Base-by-base conservation (phyloP, 2,888 invertebrate species). In the Cosmopolites sordidus region DNA sequence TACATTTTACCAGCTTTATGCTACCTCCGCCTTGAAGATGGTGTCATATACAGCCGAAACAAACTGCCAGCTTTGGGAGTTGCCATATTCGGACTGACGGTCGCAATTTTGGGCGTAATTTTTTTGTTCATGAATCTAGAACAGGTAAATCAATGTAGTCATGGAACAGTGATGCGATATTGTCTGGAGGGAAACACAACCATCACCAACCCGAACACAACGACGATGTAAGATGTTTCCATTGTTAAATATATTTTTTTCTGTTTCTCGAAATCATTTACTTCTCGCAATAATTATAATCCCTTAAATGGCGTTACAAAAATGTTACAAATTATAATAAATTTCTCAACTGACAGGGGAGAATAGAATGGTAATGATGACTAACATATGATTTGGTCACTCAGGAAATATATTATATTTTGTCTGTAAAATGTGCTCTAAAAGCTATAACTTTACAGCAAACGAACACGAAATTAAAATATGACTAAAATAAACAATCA, bases 1-100 rank as follows among this genome's bases (percentile, higher is more conserved):
- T 92, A 87, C 71, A 82, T 92, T 58, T 76, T 92, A 45, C 92
- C 92, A 2, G 87, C 89, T 0, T 71, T 88, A 11, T 87, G 87
- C 63, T 90, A 87, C 66, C 79, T 91, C 58, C 83, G 83, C 69
- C 78, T 91, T 62, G 86, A 86, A 63, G 83, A 86, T 58, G 87
- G 87, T 14, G 79, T 82, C 18, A 65, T 87, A 1, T 74, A 87
- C 16, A 83, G 84, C 27, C 72, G 78, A 11, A 78, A 79, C 65
- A 90, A 90, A 70, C 71, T 88, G 15, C 85, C 87, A 1, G 87
- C 88, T 0, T 72, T 89, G 18, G 80, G 83, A 1, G 77, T 88
- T 40, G 83, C 83, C 2, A 62, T 82, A 0, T 88, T 89, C 63
- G 90, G 90, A 1, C 70, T 79, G 2, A 64, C 79, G 5, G 83